Evolutionary conservation across 2,113 vertebrate species (phyloP), one percentile per base, ranked within the genome.

Genomic region (Microcebus griseorufus): DNA sequence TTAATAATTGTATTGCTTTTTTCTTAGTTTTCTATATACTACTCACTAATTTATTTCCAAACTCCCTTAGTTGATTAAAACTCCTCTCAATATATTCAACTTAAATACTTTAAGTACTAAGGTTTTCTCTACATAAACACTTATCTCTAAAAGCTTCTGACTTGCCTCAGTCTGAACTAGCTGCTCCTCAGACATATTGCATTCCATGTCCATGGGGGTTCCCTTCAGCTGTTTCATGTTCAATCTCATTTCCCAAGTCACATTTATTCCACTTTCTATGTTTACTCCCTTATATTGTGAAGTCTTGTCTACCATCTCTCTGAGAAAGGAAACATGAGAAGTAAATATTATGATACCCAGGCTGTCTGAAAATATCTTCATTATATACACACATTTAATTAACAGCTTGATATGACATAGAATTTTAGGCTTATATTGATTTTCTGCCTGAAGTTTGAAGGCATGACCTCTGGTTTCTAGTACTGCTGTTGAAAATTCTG

Each of bases 311-410:
- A 75, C 6, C 42, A 88, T 25, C 17, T 62, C 90, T 81, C 32
- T 81, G 29, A 48, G 12, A 94, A 94, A 92, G 10, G 23, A 51
- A 55, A 29, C 76, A 86, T 13, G 4, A 81, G 17, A 79, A 90
- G 42, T 88, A 88, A 90, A 27, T 70, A 72, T 75, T 37, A 73
- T 6, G 13, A 64, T 82, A 65, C 12, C 5, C 76, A 93, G 58
- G 23, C 45, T 72, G 6, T 42, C 69, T 84, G 25, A 90, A 90
- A 87, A 69, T 73, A 75, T 51, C 48, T 84, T 48, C 25, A 84
- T 70, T 65, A 90, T 12, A 90, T 34, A 93, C 55, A 75, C 65
- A 70, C 13, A 82, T 60, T 81, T 88, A 93, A 90, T 64, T 93
- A 85, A 67, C 37, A 75, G 16, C 20, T 78, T 83, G 14, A 51